These are phyloP conservation scores for Xiphydria camelus DNA, from an alignment of 2,888 invertebrate species.

Conservation along the genomic window DNA sequence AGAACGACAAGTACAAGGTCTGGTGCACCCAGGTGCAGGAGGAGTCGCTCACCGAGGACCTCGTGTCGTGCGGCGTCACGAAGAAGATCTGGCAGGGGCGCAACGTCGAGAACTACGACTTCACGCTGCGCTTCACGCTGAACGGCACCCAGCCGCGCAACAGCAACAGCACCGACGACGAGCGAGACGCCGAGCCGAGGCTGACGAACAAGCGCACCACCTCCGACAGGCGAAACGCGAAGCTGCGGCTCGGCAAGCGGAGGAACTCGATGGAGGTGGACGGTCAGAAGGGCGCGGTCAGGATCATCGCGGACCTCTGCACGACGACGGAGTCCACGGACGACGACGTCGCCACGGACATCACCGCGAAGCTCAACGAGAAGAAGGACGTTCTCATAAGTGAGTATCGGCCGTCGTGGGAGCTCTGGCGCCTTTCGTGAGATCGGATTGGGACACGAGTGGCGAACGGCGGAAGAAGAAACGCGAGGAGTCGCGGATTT, in stretches of 20 bases:
- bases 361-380: conserved; percentile 74
- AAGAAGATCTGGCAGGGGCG: conserved; percentile 66
- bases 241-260: conserved; percentile 63
- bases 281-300: conserved; percentile 62
- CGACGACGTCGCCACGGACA: conserved; percentile 70
- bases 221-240: conserved; percentile 64
- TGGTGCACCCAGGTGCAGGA: conserved; percentile 77
- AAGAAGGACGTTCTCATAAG: conserved; percentile 74
- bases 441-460: no score
- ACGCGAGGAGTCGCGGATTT: no score
- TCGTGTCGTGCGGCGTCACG: conserved; percentile 78
- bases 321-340: conserved; percentile 60
- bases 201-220: conserved; percentile 64
- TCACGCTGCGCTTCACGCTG: conserved; percentile 60
- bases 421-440: no score
- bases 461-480: no score
- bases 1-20: conserved; percentile 74
- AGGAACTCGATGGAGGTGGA: conserved; percentile 57
- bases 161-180: conserved; percentile 64
- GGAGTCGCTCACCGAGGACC: conserved; percentile 76
- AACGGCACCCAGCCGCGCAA: conserved; percentile 22
- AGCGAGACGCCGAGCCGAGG: conserved; percentile 47
- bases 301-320: conserved; percentile 64
- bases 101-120: conserved; percentile 78
- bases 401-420: no score